Percentiles rank a stretch among this genome's conserved stretches.
These are phyloP conservation scores for Epinotia brunnichana DNA, from an alignment of 2,888 invertebrate genomes.

Conservation along the genomic window DNA sequence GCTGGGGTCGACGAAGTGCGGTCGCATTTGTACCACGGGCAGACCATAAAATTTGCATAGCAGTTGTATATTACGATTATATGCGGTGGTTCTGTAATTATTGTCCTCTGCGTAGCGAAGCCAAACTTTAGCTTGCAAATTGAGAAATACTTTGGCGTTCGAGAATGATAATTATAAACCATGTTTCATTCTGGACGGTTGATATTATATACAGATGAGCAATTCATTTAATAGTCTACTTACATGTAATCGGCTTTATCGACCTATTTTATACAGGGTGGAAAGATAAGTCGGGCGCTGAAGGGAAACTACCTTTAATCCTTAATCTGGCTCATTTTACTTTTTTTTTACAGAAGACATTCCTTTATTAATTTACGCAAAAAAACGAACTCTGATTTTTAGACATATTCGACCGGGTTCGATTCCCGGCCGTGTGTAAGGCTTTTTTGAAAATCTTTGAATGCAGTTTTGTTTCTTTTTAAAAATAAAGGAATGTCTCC, in stretches of 20 bases:
- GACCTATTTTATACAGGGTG: too few species aligned
- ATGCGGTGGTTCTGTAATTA: constrained; percentile 37
- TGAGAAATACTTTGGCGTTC: constrained; percentile 19
- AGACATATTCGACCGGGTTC: too few species aligned
- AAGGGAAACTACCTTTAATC: too few species aligned
- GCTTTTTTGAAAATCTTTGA: too few species aligned
- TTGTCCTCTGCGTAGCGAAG: constrained; percentile 20
- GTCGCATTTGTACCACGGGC: constrained; percentile 49
- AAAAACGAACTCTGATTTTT: too few species aligned
- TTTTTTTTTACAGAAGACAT: too few species aligned
- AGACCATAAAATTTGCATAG: constrained; percentile 59
- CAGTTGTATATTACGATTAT: constrained; percentile 50
- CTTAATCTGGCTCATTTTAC: too few species aligned
- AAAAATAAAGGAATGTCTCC: too few species aligned
- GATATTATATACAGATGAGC: neutral
- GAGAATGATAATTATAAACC: neutral
- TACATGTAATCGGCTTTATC: constrained; percentile 21
- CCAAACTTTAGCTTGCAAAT: constrained; percentile 27
- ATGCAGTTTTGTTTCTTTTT: too few species aligned
- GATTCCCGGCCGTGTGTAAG: too few species aligned
- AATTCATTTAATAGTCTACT: constrained; percentile 17
- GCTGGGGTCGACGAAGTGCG: constrained; percentile 46
- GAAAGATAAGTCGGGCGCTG: too few species aligned
- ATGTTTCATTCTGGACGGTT: neutral
- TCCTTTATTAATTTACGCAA: too few species aligned